phyloP scores from a whole-genome alignment of 1,140 invertebrate genomes.

The Heliconius hewitsoni region DNA sequence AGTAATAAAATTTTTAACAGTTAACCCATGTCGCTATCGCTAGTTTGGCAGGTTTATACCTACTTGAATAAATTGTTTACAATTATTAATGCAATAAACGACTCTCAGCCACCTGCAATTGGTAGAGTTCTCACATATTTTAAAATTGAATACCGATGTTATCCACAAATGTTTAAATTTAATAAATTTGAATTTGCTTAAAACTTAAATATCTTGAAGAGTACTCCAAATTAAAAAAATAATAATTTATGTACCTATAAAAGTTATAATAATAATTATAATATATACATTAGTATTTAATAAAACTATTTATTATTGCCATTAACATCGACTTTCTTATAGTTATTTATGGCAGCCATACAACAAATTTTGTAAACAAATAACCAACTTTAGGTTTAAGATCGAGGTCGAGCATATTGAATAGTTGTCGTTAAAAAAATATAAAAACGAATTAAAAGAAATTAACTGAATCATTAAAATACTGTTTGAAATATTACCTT shows the following conservation, averaged over 20 bases:
- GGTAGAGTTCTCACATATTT: slow-evolving; percentile 29
- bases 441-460: slow-evolving; percentile 39
- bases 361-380: slow-evolving; percentile 30
- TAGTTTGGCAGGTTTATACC: slow-evolving; percentile 30
- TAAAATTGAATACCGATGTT: neutral
- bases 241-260: neutral
- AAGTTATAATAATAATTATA: slow-evolving; percentile 19
- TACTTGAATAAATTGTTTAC: slow-evolving; percentile 24
- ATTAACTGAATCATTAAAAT: slow-evolving; percentile 38
- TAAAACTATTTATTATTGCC: slow-evolving; percentile 25
- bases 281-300: slow-evolving; percentile 21
- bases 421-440: slow-evolving; percentile 39
- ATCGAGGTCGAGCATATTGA: slow-evolving; percentile 36
- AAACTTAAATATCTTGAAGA: neutral
- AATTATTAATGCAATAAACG: slow-evolving; percentile 36
- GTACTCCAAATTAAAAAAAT: neutral
- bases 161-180: neutral
- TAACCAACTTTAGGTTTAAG: slow-evolving; percentile 37
- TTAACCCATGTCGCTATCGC: slow-evolving; percentile 29
- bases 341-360: slow-evolving; percentile 18
- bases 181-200: neutral
- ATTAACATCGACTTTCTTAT: slow-evolving; percentile 30
- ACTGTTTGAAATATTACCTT: slow-evolving; percentile 9
- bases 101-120: slow-evolving; percentile 35
- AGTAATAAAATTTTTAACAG: slow-evolving; percentile 41